Base-by-base conservation (phyloP, 1,140 invertebrate genomes). In the Diorhabda carinulata region DNA sequence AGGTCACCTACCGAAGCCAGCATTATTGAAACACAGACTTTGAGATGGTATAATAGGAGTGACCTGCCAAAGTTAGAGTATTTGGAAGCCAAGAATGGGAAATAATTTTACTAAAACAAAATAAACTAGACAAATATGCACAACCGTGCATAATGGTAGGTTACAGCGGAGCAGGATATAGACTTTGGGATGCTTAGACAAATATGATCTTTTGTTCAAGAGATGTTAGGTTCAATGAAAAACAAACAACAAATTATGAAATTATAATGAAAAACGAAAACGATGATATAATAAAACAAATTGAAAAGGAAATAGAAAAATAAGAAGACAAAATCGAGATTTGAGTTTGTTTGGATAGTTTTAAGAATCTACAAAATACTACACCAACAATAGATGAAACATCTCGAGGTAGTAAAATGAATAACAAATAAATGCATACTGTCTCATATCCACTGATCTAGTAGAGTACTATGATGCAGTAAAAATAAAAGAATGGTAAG, bases 111-210 rank as follows among this genome's bases (percentile, higher is more conserved):
- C 60, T 43, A 9, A 62, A 52, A 63, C 41, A 63, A 62, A 64
- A 45, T 8, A 67, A 67, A 61, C n/a, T 66, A 41, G 64, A 58
- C 41, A 42, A 41, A 7, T 3, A 56, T 5, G 64, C 64, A 57
- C 7, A 66, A 57, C 40, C 25, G 9, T 41, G 8, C 4, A 59
- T 68, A 60, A 59, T 40, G 25, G 25, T 25, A 25, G 25, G 25
- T 25, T 25, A 25, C 25, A 25, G 25, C 25, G 25, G 25, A 25
- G 70, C 64, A 59, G 73, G 76, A 4, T 78, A 78, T 60, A 75
- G 67, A 70, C 68, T 77, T 4, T 78, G 74, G 72, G 61, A 71
- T 61, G 61, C 68, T n/a, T 64, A 70, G 64, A 42, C 44, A 64
- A 61, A 69, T 47, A 70, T 74, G 69, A 63, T 77, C n/a, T 69